phyloP scores from a whole-genome alignment of 2,113 vertebrate species.

The Megaceryle torquata region DNA sequence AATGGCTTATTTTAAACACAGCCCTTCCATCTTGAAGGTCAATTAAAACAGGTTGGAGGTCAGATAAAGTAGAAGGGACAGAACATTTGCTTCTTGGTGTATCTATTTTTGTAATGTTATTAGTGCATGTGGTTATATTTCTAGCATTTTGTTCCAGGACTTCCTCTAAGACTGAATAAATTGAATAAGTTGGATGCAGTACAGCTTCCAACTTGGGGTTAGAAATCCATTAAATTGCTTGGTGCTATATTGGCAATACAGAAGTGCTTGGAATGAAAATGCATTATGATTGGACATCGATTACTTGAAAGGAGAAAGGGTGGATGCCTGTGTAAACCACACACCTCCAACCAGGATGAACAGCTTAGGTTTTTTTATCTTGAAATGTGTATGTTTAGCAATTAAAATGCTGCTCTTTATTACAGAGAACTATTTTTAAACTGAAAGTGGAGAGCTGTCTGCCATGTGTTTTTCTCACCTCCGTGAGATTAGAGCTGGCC shows the following conservation, averaged over 20 bases:
- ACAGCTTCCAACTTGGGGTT: conserved; percentile 47
- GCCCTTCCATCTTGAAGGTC: conserved; percentile 10
- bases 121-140: conserved; percentile 41
- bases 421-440: neutral
- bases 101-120: conserved; percentile 63
- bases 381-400: neutral
- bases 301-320: neutral
- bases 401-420: neutral
- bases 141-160: conserved; percentile 31
- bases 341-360: neutral
- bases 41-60: conserved; percentile 24
- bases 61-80: conserved; percentile 37
- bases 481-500: neutral
- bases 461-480: neutral
- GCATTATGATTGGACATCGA: conserved; percentile 49
- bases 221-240: conserved; percentile 63
- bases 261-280: conserved; percentile 21
- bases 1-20: conserved; percentile 13
- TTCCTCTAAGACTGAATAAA: conserved; percentile 49
- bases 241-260: conserved; percentile 40
- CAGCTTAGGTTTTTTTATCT: neutral
- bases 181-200: conserved; percentile 28
- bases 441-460: neutral
- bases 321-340: conserved; percentile 22
- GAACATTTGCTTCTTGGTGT: conserved; percentile 27